Evolutionary conservation across 2,888 invertebrate species (phyloP), one percentile per base, ranked within the genome.

Genomic region (Ormia ochracea): DNA sequence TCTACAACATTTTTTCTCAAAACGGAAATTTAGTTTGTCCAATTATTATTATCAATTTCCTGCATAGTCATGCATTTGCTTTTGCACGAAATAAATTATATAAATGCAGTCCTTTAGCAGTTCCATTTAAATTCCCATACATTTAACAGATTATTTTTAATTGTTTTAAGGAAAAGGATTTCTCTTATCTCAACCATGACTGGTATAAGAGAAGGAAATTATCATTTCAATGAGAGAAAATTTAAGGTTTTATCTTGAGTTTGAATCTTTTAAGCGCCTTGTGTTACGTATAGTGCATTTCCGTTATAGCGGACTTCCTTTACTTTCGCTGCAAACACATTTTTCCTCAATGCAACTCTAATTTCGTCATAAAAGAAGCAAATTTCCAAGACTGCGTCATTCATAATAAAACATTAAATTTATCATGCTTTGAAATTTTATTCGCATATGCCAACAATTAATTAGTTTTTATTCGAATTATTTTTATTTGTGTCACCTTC

Each of bases 1-100:
- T 36, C n/a, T 58, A 0, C 31, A 36, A 23, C 19, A 19, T 31
- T 28, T 21, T 17, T 59, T 28, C 6, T 54, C 52, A 6, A 23
- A 66, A 48, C 76, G 76, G 76, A 77, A 70, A 26, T 77, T 70
- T 58, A 58, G 48, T 48, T 65, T 50, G 31, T 63, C 28, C 12
- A 56, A 38, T 73, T 58, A 66, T 73, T 48, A 58, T 66, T 74
- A 74, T 50, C 66, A 66, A 66, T 41, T 74, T 66, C 41, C 58
- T 56, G 61, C 65, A 78, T 78, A 73, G 66, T 65, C 78, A 78
- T 66, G 54, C 73, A 78, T 38, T 38, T 36, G 17, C 14, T 54
- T 54, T 43, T 50, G 38, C 33, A 23, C n/a, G n/a, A n/a, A n/a
- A n/a, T n/a, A n/a, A n/a, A n/a, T 21, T 19, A 26, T 38, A 23